Conservation (phyloP, 2,888 invertebrate species). For the Chymomyza fuscimana region DNA sequence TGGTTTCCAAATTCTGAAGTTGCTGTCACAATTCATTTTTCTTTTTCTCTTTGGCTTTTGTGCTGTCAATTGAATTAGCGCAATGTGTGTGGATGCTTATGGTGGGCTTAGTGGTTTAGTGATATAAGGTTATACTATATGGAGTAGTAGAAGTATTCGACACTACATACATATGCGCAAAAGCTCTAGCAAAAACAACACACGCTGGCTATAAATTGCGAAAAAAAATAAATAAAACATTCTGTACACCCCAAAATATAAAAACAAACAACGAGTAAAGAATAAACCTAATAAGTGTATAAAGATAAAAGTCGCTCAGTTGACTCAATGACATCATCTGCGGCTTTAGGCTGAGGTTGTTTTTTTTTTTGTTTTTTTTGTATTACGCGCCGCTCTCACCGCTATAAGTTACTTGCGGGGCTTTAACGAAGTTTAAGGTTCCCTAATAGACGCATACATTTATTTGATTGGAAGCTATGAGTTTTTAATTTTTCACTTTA, state of each 20-base stretch:
- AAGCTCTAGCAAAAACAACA: constrained; percentile 52
- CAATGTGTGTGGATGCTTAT: constrained; percentile 26
- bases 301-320: constrained; percentile 55
- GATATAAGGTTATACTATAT: background rate
- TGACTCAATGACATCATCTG: constrained; percentile 59
- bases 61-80: constrained; percentile 69
- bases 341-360: constrained; percentile 27
- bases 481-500: constrained; percentile 31
- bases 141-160: constrained; percentile 10
- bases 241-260: background rate
- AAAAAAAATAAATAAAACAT: constrained; percentile 30
- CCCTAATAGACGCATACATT: constrained; percentile 22
- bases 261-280: constrained; percentile 44
- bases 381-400: background rate
- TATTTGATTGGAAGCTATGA: constrained; percentile 4
- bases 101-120: background rate
- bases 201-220: constrained; percentile 51
- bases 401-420: background rate
- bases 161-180: constrained; percentile 63
- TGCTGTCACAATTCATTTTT: constrained; percentile 41
- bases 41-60: constrained; percentile 34
- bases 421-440: constrained; percentile 12
- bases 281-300: constrained; percentile 49
- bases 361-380: constrained; percentile 7
- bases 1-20: constrained; percentile 37